These are phyloP conservation scores for Onychostoma macrolepis DNA, from an alignment of 2,113 vertebrate genomes.

Conservation along the genomic window DNA sequence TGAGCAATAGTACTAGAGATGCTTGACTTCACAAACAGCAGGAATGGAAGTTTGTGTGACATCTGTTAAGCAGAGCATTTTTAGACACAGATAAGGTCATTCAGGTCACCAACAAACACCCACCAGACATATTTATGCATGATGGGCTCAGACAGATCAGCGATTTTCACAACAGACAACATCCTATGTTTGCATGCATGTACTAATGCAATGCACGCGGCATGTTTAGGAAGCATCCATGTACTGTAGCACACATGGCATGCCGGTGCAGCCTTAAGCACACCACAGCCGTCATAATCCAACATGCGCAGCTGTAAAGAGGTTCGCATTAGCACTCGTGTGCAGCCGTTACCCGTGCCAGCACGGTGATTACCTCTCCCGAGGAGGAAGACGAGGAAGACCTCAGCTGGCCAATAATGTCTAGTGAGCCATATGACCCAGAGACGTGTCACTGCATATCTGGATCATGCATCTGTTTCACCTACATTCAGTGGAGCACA, in stretches of 20 bases:
- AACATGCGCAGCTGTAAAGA: constrained; percentile 53
- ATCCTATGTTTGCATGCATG: constrained; percentile 43
- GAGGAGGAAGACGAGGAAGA: constrained; percentile 53
- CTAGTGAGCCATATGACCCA: constrained; percentile 66
- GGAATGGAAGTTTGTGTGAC: neutral
- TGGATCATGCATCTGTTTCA: constrained; percentile 63
- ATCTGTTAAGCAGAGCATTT: constrained; percentile 8
- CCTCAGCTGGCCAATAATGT: constrained; percentile 69
- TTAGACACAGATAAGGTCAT: constrained; percentile 12
- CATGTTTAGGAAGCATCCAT: constrained; percentile 42
- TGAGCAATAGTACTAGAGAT: neutral
- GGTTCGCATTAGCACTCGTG: constrained; percentile 60
- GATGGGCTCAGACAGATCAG: constrained; percentile 26
- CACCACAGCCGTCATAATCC: constrained; percentile 36
- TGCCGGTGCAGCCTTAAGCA: constrained; percentile 33
- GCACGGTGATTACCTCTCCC: constrained; percentile 66
- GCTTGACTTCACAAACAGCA: neutral
- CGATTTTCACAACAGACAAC: constrained; percentile 37
- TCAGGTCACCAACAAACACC: constrained; percentile 28
- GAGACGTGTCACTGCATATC: constrained; percentile 61
- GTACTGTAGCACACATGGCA: constrained; percentile 27
- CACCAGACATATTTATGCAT: constrained; percentile 26
- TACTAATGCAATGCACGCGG: constrained; percentile 8
- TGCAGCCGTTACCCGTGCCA: constrained; percentile 62
- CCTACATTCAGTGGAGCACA: constrained; percentile 57